Evolutionary conservation across 2,888 invertebrate species (phyloP).

Genomic region (Limnephilus marmoratus): DNA sequence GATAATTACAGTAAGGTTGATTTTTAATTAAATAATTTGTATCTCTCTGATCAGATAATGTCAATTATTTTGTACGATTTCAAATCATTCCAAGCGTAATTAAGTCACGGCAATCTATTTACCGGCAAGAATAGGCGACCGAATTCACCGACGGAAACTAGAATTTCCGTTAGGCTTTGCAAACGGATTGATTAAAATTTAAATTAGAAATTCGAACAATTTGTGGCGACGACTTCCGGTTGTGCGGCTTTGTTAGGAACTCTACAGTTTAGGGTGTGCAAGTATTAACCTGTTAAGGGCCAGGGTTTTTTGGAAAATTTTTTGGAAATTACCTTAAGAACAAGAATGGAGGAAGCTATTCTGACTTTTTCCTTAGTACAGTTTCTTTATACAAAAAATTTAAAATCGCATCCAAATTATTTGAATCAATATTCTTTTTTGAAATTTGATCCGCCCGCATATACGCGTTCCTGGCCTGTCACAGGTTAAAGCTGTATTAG

Average conservation of each 20-base stretch:
- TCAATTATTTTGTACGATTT: not conserved
- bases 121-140: not conserved
- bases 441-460: too few species aligned
- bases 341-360: too few species aligned
- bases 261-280: not conserved
- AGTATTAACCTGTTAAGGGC: too few species aligned
- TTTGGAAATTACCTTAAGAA: too few species aligned
- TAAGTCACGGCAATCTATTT: not conserved
- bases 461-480: too few species aligned
- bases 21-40: not conserved
- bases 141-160: not conserved
- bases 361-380: too few species aligned
- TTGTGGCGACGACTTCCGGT: not conserved
- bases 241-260: not conserved
- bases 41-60: not conserved
- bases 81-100: not conserved
- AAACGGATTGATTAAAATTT: not conserved
- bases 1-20: not conserved
- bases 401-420: too few species aligned
- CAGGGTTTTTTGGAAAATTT: too few species aligned
- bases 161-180: not conserved
- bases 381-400: too few species aligned
- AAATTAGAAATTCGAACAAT: not conserved
- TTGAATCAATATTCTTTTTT: too few species aligned
- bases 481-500: too few species aligned